Evolutionary conservation across 2,797 vertebrate species (phyloP), one percentile per base, ranked within the genome.

Genomic region (Vespertilio murinus): DNA sequence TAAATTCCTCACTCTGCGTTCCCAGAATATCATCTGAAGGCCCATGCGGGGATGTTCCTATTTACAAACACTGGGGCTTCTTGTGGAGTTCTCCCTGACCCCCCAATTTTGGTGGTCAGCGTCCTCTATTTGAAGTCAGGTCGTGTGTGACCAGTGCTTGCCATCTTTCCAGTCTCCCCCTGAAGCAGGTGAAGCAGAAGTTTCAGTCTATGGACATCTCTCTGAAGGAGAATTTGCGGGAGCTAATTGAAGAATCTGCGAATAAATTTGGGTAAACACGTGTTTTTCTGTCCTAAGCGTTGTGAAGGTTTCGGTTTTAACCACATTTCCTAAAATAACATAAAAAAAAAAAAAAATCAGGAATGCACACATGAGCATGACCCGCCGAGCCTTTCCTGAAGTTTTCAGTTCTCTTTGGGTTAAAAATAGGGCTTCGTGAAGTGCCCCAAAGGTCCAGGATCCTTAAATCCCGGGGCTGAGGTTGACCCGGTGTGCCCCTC

Each of bases 171-270:
- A 99, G 99, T 54, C 98, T 99, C 6, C 99, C 99, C 52, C 98
- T 99, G 82, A 99, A 99, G 96, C 99, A 99, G 98, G 99, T 99
- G 82, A 98, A 99, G 81, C 99, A 99, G 98, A 99, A 99, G 81
- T 99, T 99, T 97, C 97, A 98, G 96, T 99, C 99, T 71, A 99
- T 99, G 99, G 99, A 99, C 81, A 97, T 99, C 67, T 98, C 99
- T 0, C 98, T 99, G 97, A 99, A 99, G 97, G 99, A 99, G 97
- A 99, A 99, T 96, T 98, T 99, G 54, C 98, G 98, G 70, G 99
- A 99, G n/a, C 98, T 99, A 96, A 99, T 99, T 47, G 99, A 99
- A 95, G 99, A 99, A 97, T 99, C 99, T 30, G 99, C 99, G n/a
- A 99, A 98, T 97, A 99, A 99, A 97, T 99, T 99, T 95, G 99